These are phyloP conservation scores for Tenthredo mesomela DNA, from an alignment of 2,888 invertebrate species.

Conservation along the genomic window DNA sequence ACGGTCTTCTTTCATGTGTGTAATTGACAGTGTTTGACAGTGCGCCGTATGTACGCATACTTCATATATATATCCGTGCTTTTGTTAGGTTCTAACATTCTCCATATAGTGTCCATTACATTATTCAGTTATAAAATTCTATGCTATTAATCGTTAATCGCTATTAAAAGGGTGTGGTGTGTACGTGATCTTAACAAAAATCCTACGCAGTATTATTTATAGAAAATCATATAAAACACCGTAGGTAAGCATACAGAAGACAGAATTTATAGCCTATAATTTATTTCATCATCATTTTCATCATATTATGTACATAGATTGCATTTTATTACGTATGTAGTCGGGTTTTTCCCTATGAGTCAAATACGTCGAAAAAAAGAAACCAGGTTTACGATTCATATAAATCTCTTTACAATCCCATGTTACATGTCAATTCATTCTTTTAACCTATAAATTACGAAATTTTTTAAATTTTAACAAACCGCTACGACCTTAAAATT, in stretches of 20 bases:
- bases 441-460: background rate
- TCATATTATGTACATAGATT: too few species aligned
- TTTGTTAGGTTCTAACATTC: background rate
- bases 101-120: background rate
- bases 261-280: slow-evolving; percentile 3
- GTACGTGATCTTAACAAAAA: background rate
- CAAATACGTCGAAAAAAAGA: background rate
- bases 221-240: background rate
- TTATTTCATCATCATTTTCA: slow-evolving; percentile 3
- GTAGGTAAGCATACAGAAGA: background rate
- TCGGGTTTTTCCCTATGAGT: background rate
- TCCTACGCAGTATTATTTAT: background rate
- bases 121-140: background rate
- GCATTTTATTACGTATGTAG: background rate
- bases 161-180: background rate
- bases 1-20: background rate
- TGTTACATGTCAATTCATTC: background rate
- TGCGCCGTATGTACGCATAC: background rate
- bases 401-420: background rate
- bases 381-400: background rate
- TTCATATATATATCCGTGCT: background rate
- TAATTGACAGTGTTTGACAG: slow-evolving; percentile 21
- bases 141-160: background rate
- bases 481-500: background rate
- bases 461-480: background rate